A percentile compares a stretch with the other conserved stretches of the same genome.
phyloP scores from a whole-genome alignment of 2,888 invertebrate genomes.

The Trissonchulus sp. region DNA sequence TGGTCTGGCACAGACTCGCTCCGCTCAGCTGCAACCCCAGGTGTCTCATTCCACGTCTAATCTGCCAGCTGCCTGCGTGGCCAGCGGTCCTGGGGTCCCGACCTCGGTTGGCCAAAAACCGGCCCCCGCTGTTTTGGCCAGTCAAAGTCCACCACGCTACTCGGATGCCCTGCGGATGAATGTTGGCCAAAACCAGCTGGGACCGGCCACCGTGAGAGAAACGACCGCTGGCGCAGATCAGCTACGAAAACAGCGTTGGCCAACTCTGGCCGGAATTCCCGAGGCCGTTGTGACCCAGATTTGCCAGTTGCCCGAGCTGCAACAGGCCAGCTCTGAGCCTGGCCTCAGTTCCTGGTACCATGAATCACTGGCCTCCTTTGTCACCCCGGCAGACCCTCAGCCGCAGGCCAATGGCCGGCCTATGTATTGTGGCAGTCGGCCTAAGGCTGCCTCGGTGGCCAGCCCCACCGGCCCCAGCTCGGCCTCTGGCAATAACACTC shows the following conservation, averaged over 20 bases:
- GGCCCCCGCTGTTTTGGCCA: not conserved
- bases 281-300: not conserved
- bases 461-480: not conserved
- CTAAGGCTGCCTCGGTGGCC: not conserved
- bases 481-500: not conserved
- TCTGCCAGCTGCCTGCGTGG: not conserved
- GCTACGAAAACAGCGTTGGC: not conserved
- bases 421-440: not conserved
- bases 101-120: not conserved
- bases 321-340: not conserved
- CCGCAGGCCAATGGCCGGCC: not conserved
- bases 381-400: not conserved
- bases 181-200: not conserved
- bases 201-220: too few relatives aligned
- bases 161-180: not conserved
- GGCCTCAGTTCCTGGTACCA: not conserved
- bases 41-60: not conserved
- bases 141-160: not conserved
- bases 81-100: too few relatives aligned
- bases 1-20: not conserved
- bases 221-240: not conserved
- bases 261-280: not conserved
- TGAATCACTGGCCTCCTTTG: not conserved
- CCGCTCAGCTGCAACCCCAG: too few relatives aligned
- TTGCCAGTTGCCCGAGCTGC: not conserved